Conservation (phyloP, 2,888 invertebrate species). For the Drosophila barbarae region DNA sequence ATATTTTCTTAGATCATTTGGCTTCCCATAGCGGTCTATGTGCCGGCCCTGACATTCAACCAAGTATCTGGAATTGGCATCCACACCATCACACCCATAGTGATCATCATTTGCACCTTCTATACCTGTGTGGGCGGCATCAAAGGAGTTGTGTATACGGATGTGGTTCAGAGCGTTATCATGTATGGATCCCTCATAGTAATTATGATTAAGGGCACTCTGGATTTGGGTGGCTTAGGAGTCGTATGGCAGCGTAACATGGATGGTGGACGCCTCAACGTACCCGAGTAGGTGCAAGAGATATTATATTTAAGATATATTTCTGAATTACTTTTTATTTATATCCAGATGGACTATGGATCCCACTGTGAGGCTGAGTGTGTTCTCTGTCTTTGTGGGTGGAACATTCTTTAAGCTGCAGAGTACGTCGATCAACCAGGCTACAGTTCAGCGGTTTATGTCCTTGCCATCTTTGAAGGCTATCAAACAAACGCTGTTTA, state of each 20-base stretch:
- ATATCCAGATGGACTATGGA: constrained; percentile 85
- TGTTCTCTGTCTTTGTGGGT: constrained; percentile 88
- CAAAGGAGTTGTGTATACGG: constrained; percentile 90
- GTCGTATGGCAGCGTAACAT: constrained; percentile 84
- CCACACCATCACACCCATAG: constrained; percentile 89
- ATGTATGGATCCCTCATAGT: constrained; percentile 88
- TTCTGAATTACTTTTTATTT: background rate
- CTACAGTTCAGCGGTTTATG: constrained; percentile 91
- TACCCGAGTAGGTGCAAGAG: constrained; percentile 82
- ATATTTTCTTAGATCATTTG: constrained; percentile 64
- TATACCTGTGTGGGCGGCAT: constrained; percentile 92
- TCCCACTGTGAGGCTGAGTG: constrained; percentile 89
- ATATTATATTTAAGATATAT: too few species aligned
- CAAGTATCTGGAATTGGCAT: constrained; percentile 87
- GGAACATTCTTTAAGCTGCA: constrained; percentile 88
- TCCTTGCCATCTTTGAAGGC: constrained; percentile 85
- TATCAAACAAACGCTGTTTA: constrained; percentile 85
- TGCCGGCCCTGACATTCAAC: constrained; percentile 88
- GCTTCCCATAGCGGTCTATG: constrained; percentile 82
- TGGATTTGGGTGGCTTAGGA: constrained; percentile 85
- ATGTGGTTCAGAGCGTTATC: constrained; percentile 87
- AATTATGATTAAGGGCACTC: constrained; percentile 86
- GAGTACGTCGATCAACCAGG: constrained; percentile 88
- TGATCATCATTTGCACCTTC: constrained; percentile 89
- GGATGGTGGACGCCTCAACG: constrained; percentile 85